Percentiles rank a stretch among this genome's conserved stretches.
Evolutionary conservation across 2,113 vertebrate genomes (phyloP).

Genomic region (Microtus montanus): DNA sequence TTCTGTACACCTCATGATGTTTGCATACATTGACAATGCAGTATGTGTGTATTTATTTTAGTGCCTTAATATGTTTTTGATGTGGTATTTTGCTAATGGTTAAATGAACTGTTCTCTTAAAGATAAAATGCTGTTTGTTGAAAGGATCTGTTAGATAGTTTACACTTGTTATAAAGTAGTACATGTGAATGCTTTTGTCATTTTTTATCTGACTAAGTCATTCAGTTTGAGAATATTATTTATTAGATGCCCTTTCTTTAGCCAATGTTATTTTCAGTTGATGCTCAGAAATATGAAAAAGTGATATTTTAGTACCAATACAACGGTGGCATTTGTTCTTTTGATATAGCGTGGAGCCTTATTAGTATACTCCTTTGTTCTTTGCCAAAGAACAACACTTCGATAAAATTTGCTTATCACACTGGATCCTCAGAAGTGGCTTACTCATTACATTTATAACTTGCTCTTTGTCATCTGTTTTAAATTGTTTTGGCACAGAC

Average conservation of each 20-base stretch:
- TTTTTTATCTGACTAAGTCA: neutral
- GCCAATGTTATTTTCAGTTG: slow-evolving; percentile 33
- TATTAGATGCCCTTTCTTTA: slow-evolving; percentile 55
- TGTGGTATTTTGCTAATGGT: slow-evolving; percentile 62
- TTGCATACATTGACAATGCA: slow-evolving; percentile 38
- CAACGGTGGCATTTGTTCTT: neutral
- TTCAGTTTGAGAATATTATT: slow-evolving; percentile 51
- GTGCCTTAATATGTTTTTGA: slow-evolving; percentile 77
- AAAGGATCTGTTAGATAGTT: slow-evolving; percentile 57
- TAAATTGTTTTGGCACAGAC: neutral
- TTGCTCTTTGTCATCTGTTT: slow-evolving; percentile 43
- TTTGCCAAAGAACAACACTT: neutral
- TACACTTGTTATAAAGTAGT: slow-evolving; percentile 36
- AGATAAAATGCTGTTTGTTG: slow-evolving; percentile 35
- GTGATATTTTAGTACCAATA: neutral
- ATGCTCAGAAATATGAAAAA: slow-evolving; percentile 39
- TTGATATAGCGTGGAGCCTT: neutral
- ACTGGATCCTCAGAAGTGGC: slow-evolving; percentile 6
- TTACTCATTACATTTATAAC: neutral
- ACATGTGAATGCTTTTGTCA: neutral
- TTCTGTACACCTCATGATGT: neutral
- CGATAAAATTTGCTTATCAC: neutral
- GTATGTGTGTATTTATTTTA: slow-evolving; percentile 52
- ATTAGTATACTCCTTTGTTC: slow-evolving; percentile 19
- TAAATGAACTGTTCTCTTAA: slow-evolving; percentile 62